phyloP scores from a whole-genome alignment of 1,140 invertebrate genomes.

The Hirudo medicinalis region DNA sequence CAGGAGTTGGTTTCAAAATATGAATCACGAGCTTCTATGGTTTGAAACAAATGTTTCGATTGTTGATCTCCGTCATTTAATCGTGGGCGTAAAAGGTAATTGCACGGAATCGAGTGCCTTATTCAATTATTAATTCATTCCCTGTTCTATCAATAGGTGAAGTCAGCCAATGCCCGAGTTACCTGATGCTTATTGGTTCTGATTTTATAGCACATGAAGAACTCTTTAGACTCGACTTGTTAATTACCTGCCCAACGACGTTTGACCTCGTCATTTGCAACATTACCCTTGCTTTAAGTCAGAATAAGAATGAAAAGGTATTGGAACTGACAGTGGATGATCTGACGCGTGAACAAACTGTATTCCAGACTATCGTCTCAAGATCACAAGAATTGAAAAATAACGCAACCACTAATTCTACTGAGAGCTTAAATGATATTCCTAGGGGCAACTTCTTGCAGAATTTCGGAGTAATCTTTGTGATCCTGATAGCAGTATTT shows the following conservation, averaged over 20 bases:
- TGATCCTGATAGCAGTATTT: background rate
- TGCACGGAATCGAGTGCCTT: too few species aligned
- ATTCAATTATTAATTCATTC: background rate
- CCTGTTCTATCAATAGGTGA: background rate
- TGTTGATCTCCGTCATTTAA: too few species aligned
- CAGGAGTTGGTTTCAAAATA: too few species aligned
- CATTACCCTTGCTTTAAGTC: background rate
- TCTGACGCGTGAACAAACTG: background rate
- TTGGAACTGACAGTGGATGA: background rate
- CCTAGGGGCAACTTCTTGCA: background rate
- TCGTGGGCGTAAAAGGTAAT: too few species aligned
- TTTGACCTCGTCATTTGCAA: background rate
- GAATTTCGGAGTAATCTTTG: background rate
- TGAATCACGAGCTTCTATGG: too few species aligned
- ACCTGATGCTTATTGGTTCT: background rate
- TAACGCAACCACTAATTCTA: background rate
- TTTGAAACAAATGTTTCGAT: too few species aligned
- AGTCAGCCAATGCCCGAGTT: background rate
- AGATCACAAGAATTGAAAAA: background rate
- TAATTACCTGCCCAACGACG: background rate
- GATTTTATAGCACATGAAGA: background rate
- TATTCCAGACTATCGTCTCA: background rate
- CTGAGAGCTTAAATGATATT: too few species aligned
- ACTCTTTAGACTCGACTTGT: background rate
- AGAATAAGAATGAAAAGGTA: background rate